These are phyloP conservation scores for Drosophila merina DNA, from an alignment of 2,888 invertebrate genomes.

Conservation along the genomic window DNA sequence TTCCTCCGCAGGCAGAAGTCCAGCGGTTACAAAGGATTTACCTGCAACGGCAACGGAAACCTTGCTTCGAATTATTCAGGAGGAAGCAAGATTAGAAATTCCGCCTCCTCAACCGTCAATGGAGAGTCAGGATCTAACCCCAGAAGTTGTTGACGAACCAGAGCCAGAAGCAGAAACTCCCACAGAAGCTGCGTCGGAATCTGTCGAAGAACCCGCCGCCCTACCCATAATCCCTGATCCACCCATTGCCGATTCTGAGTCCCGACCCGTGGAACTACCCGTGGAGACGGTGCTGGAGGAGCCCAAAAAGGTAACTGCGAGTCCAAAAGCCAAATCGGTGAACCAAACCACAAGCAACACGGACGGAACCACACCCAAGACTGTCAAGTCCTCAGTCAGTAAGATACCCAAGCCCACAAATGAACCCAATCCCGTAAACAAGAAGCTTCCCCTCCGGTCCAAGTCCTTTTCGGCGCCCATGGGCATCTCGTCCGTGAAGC, in stretches of 20 bases:
- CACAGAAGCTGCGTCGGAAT: conserved; percentile 34
- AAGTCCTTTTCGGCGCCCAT: conserved; percentile 83
- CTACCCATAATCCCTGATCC: conserved; percentile 50
- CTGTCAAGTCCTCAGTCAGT: conserved; percentile 52
- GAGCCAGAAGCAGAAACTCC: neutral
- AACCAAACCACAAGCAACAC: conserved; percentile 10
- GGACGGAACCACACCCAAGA: conserved; percentile 40
- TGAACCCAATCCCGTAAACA: conserved; percentile 52
- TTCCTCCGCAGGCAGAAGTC: conserved; percentile 50
- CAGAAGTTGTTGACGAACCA: conserved; percentile 29
- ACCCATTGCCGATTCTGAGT: conserved; percentile 61
- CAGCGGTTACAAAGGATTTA: neutral
- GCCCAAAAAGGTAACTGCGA: conserved; percentile 64
- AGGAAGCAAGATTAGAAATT: neutral
- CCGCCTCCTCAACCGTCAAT: neutral
- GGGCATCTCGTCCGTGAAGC: conserved; percentile 81
- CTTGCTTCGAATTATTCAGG: neutral
- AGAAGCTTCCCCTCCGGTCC: conserved; percentile 79
- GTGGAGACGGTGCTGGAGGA: conserved; percentile 62
- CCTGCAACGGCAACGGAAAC: neutral
- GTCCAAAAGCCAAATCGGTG: conserved; percentile 26
- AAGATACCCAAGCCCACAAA: conserved; percentile 74
- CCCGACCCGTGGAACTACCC: conserved; percentile 63
- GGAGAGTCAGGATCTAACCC: too few species aligned
- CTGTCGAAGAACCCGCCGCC: conserved; percentile 16